Evolutionary conservation across 1,140 invertebrate genomes (phyloP).

Genomic region (Bradysia coprophila): DNA sequence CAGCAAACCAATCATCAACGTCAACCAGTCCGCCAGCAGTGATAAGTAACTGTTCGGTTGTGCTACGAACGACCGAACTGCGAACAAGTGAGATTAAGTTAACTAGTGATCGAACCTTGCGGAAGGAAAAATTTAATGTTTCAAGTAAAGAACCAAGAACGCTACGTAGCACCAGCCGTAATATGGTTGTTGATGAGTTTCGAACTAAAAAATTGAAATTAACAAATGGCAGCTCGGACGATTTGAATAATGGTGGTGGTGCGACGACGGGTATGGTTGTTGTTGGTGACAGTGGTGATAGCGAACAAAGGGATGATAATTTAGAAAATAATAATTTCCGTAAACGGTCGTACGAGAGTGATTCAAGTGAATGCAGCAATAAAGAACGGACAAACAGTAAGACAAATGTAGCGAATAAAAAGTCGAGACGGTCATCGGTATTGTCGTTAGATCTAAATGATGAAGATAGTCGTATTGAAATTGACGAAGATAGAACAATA

Average conservation of each 20-base stretch:
- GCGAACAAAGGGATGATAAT: conserved; percentile 9
- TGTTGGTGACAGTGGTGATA: conserved; percentile 3
- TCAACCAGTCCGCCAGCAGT: background rate
- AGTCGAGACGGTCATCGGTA: conserved; percentile 44
- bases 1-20: background rate
- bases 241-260: conserved; percentile 9
- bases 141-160: background rate
- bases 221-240: conserved; percentile 1
- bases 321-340: conserved; percentile 22
- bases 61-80: background rate
- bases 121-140: background rate
- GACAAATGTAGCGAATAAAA: conserved; percentile 25
- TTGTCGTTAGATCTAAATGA: conserved; percentile 53
- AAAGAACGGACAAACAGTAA: conserved; percentile 21
- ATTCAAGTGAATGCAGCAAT: conserved; percentile 19
- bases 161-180: background rate
- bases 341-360: conserved; percentile 16
- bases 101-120: background rate
- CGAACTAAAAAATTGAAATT: background rate
- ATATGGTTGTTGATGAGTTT: background rate
- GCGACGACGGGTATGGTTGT: conserved; percentile 15
- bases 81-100: background rate
- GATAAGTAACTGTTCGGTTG: background rate
- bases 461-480: conserved; percentile 25
- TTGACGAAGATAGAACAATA: conserved; percentile 12